A percentile compares a stretch with the other conserved stretches of the same genome.
Conservation (phyloP, 2,888 invertebrate genomes). For the Subacronicta megacephala region DNA sequence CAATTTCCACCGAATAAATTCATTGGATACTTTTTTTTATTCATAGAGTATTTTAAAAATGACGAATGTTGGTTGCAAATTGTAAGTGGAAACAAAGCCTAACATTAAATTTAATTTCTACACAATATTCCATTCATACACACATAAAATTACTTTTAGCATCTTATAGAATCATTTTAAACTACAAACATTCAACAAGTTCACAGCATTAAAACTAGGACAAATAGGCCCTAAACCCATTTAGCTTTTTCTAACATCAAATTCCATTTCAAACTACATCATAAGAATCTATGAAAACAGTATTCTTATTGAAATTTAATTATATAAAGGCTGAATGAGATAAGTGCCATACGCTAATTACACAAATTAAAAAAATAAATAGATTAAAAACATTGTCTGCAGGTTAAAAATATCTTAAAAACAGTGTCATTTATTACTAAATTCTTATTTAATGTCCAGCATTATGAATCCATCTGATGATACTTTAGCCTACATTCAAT, state of each 20-base stretch:
- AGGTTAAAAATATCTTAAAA: slow-evolving; percentile 55
- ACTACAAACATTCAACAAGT: slow-evolving; percentile 53
- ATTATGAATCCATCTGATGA: slow-evolving; percentile 54
- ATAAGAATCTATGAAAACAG: slow-evolving; percentile 29
- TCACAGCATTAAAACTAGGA: slow-evolving; percentile 47
- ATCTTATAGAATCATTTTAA: slow-evolving; percentile 43
- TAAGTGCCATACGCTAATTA: slow-evolving; percentile 39
- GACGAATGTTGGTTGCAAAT: slow-evolving; percentile 44
- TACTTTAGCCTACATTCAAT: slow-evolving; percentile 53
- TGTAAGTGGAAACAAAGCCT: slow-evolving; percentile 43
- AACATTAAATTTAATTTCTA: slow-evolving; percentile 35
- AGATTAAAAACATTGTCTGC: slow-evolving; percentile 51
- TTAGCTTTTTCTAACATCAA: slow-evolving; percentile 49
- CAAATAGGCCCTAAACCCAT: slow-evolving; percentile 45
- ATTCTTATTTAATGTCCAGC: slow-evolving; percentile 56
- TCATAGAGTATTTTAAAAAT: slow-evolving; percentile 37
- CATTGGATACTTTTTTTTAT: slow-evolving; percentile 16
- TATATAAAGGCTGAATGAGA: slow-evolving; percentile 53
- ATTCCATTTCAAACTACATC: slow-evolving; percentile 19
- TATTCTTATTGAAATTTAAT: slow-evolving; percentile 10
- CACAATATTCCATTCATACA: slow-evolving; percentile 33
- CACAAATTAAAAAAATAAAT: slow-evolving; percentile 53
- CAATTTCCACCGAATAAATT: slow-evolving; percentile 46
- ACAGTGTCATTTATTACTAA: slow-evolving; percentile 48
- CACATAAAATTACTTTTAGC: slow-evolving; percentile 40